phyloP scores from a whole-genome alignment of 2,797 vertebrate genomes.

The Falco concolor region DNA sequence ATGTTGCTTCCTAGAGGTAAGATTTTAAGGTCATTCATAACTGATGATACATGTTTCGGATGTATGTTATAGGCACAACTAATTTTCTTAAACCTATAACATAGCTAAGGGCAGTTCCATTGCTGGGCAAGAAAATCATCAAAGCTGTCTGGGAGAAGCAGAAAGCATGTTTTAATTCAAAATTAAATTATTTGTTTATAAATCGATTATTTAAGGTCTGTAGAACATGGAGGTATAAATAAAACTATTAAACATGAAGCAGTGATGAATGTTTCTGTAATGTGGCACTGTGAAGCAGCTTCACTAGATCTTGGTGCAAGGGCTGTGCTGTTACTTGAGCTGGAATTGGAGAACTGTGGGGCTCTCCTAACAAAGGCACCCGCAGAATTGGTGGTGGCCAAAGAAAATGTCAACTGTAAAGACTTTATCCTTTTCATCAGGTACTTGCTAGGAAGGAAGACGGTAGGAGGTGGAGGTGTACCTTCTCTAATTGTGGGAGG shows the following conservation, averaged over 20 bases:
- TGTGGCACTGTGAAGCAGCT: not conserved
- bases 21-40: not conserved
- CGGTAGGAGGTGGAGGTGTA: not conserved
- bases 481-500: not conserved
- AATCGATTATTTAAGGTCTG: not conserved
- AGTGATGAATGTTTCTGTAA: not conserved
- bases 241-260: not conserved
- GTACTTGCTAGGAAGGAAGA: not conserved
- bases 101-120: not conserved
- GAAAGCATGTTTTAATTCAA: not conserved
- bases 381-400: not conserved
- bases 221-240: not conserved
- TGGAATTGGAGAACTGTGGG: not conserved
- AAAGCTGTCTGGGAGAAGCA: not conserved
- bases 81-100: not conserved
- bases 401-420: not conserved
- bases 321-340: not conserved
- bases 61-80: not conserved
- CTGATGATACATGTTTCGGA: not conserved
- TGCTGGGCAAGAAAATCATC: not conserved
- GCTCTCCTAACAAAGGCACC: not conserved
- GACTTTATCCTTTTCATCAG: not conserved
- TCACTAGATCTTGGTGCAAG: not conserved
- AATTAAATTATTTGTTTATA: not conserved
- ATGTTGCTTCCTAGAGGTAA: not conserved